These are phyloP conservation scores for Sylvicapra grimmia DNA, from an alignment of 2,113 vertebrate genomes.

Conservation along the genomic window DNA sequence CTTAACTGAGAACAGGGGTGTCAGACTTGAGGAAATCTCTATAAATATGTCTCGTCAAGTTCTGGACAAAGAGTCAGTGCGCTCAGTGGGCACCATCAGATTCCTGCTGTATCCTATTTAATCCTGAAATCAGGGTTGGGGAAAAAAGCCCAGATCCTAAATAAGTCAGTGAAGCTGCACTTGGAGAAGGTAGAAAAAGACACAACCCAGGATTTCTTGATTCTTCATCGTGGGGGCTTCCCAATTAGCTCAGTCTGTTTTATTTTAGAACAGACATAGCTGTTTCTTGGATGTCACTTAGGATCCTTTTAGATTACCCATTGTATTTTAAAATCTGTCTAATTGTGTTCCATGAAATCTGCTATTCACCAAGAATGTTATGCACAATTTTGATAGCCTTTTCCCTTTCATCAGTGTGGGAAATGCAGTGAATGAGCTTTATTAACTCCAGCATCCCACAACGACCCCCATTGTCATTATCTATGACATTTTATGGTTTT, in stretches of 20 bases:
- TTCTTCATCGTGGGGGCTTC: neutral
- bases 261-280: neutral
- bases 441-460: slow-evolving; percentile 43
- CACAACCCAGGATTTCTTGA: neutral
- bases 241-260: neutral
- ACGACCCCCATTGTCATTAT: slow-evolving; percentile 32
- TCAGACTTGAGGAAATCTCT: neutral
- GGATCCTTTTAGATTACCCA: slow-evolving; percentile 9
- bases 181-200: neutral
- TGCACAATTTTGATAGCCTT: neutral
- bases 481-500: slow-evolving; percentile 34
- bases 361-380: slow-evolving; percentile 4
- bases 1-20: neutral
- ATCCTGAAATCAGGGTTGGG: neutral
- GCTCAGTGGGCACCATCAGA: neutral
- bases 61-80: neutral
- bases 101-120: neutral
- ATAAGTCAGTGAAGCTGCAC: neutral
- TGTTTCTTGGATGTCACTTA: neutral
- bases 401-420: slow-evolving; percentile 18
- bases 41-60: neutral
- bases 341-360: slow-evolving; percentile 22
- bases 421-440: slow-evolving; percentile 45
- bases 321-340: slow-evolving; percentile 43
- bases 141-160: neutral